Evolutionary conservation across 2,888 invertebrate genomes (phyloP).

Genomic region (Syrista parreyssii): DNA sequence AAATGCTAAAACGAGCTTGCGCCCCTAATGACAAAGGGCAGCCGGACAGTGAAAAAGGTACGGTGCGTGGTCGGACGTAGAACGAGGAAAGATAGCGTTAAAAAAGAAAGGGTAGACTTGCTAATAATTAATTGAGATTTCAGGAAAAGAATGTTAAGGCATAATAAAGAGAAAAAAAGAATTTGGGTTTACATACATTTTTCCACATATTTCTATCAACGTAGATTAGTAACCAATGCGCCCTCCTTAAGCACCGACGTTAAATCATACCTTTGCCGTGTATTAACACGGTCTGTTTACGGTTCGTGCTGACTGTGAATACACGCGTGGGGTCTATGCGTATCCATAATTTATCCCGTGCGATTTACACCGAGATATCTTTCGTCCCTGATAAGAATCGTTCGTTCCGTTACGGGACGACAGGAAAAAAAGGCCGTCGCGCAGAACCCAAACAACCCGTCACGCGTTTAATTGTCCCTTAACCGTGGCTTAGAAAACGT

Average conservation of each 20-base stretch:
- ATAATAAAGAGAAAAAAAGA: neutral
- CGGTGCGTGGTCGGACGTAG: neutral
- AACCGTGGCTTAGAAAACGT: neutral
- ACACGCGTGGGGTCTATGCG: neutral
- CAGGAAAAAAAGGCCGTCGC: neutral
- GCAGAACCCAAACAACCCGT: neutral
- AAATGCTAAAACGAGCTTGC: constrained; percentile 18
- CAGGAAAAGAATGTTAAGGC: neutral
- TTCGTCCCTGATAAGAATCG: neutral
- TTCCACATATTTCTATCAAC: too few species aligned
- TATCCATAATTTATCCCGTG: neutral
- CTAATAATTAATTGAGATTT: neutral
- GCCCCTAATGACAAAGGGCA: neutral
- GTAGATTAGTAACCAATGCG: too few species aligned
- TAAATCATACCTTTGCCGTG: too few species aligned
- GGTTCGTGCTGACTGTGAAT: too few species aligned
- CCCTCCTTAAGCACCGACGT: too few species aligned
- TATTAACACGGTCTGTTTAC: too few species aligned
- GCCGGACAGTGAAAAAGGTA: neutral
- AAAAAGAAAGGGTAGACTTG: neutral
- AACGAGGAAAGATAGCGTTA: neutral
- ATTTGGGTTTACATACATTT: too few species aligned
- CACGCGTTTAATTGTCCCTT: neutral
- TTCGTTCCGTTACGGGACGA: neutral
- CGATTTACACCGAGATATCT: neutral